phyloP scores from a whole-genome alignment of 53 echinoderm and acorn worm species.

The Actinopyga echinites region DNA sequence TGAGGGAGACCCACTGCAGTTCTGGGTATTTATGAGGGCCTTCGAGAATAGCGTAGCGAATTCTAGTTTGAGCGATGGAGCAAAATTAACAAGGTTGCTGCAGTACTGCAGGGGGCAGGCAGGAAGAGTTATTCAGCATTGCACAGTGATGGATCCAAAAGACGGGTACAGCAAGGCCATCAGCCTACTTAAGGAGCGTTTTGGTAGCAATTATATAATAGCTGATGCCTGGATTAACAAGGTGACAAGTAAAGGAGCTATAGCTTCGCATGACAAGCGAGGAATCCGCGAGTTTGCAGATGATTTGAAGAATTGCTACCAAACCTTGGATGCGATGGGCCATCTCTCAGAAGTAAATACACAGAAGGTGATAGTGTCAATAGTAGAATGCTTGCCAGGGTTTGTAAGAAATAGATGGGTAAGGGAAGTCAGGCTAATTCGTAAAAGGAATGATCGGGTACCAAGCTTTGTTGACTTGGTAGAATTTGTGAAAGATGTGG shows the following conservation, averaged over 20 bases:
- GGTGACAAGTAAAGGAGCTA: constrained; percentile 36
- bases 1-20: constrained; percentile 62
- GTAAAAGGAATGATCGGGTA: not conserved
- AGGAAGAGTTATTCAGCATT: constrained; percentile 50
- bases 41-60: constrained; percentile 67
- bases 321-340: constrained; percentile 42
- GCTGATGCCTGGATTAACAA: constrained; percentile 62
- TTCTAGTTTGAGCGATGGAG: constrained; percentile 40
- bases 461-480: constrained; percentile 49
- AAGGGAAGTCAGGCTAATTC: constrained; percentile 12
- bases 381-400: constrained; percentile 43
- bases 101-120: constrained; percentile 61
- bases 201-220: constrained; percentile 51
- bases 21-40: constrained; percentile 47
- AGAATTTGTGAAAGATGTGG: constrained; percentile 34
- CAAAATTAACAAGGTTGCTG: constrained; percentile 48
- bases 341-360: constrained; percentile 30
- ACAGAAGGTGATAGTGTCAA: constrained; percentile 23
- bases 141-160: constrained; percentile 51
- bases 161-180: constrained; percentile 49
- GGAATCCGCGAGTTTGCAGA: constrained; percentile 53
- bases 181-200: constrained; percentile 46
- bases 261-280: constrained; percentile 23
- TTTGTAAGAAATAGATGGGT: constrained; percentile 44
- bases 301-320: constrained; percentile 28